Evolutionary conservation across 2,888 invertebrate genomes (phyloP), one percentile per base, ranked within the genome.

Genomic region (Dichetophora obliterata): DNA sequence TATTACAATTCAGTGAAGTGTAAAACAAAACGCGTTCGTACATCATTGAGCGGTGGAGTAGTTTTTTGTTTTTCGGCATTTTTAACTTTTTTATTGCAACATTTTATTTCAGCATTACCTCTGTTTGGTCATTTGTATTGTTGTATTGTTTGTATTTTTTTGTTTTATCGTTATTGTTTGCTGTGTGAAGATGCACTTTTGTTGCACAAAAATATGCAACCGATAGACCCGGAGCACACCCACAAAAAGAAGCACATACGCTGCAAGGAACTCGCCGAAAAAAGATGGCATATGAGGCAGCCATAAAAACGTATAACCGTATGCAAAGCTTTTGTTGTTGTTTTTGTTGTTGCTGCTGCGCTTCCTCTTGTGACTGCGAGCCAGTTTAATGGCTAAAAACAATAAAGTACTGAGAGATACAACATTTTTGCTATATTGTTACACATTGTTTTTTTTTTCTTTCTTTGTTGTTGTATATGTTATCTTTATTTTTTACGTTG

Each of bases 1-100:
- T 76, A 78, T 76, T 78, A 74, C 76, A 70, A 70, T 59, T 65
- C 74, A 76, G 59, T 76, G 71, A 75, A 71, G 76, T 69, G 75
- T 69, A 65, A 77, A 78, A 75, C 37, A 48, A 65, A 72, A 72
- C 61, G 61, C 72, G 37, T 61, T 72, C 48, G 72, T 19, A 27
- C 48, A 24, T n/a, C 48, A 48, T 24, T 72, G 72, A 34, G 43
- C 34, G 11, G 24, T 50, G 5, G 14, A 2, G 24, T 22, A 9
- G 0, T 16, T 61, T 16, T 63, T 50, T 50, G 2, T 6, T 5
- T 34, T 14, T 24, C 14, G 14, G 14, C 27, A 0, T 6, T 50
- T 22, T 19, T 8, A 2, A n/a, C n/a, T n/a, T 3, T 19, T n/a
- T n/a, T 48, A 50, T 24, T 14, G 27, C 5, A 24, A 16, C 50